Percentiles rank a stretch among this genome's conserved stretches.
phyloP scores from a whole-genome alignment of 1,140 invertebrate genomes.

The Megalonaias nervosa region DNA sequence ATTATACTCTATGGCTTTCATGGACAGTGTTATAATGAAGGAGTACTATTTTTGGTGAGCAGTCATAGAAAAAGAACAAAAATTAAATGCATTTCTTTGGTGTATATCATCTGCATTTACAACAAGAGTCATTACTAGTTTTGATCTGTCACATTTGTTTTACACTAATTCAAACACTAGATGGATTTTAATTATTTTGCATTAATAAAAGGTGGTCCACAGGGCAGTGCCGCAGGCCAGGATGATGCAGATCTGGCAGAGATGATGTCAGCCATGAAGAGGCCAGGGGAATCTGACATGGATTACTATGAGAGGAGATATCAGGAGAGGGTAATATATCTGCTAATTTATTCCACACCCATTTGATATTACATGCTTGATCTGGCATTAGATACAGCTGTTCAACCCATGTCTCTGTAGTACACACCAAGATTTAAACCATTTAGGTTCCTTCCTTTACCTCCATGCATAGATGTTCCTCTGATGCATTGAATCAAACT shows the following conservation, averaged over 20 bases:
- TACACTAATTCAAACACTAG: too few species aligned
- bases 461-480: not conserved
- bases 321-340: constrained; percentile 61
- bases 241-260: constrained; percentile 56
- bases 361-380: not conserved
- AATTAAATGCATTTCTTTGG: too few species aligned
- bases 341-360: not conserved
- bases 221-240: constrained; percentile 8
- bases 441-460: not conserved
- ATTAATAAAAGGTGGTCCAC: too few species aligned
- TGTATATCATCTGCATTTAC: too few species aligned
- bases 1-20: too few species aligned
- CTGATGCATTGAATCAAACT: not conserved
- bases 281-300: constrained; percentile 67
- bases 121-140: too few species aligned
- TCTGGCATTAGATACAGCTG: not conserved
- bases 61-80: too few species aligned
- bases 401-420: not conserved
- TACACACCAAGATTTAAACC: not conserved
- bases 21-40: too few species aligned
- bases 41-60: too few species aligned
- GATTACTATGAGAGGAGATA: constrained; percentile 69
- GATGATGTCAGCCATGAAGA: constrained; percentile 56
- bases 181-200: too few species aligned
- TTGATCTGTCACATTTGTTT: too few species aligned